phyloP scores from a whole-genome alignment of 92 coral and sea anemone genomes.

The Epizoanthus ramosus region DNA sequence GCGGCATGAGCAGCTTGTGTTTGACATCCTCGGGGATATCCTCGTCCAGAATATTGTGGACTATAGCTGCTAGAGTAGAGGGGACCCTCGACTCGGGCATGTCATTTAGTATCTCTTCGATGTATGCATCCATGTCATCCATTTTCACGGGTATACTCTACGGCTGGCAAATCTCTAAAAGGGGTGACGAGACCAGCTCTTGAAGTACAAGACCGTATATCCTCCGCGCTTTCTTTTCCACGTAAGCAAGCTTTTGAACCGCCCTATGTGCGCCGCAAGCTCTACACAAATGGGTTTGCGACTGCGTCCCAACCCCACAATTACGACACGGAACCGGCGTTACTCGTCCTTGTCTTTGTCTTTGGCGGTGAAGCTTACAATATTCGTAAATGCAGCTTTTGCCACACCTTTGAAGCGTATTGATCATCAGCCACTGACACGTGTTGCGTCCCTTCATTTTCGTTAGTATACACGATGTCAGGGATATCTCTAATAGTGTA shows the following conservation, averaged over 20 bases:
- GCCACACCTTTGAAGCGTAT: background rate
- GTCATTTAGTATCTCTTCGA: conserved; percentile 28
- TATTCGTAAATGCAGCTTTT: background rate
- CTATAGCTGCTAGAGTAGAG: conserved; percentile 11
- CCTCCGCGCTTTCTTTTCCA: too few species aligned
- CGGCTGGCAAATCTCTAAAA: background rate
- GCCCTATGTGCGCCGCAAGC: too few species aligned
- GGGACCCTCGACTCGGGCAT: conserved; percentile 30
- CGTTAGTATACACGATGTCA: too few species aligned
- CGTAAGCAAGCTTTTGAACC: background rate
- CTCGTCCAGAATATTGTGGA: conserved; percentile 18
- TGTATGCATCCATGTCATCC: conserved; percentile 24
- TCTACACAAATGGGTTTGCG: too few species aligned
- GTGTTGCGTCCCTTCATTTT: too few species aligned
- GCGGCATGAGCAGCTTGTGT: conserved; percentile 27
- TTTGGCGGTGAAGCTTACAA: background rate
- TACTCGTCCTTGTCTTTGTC: too few species aligned
- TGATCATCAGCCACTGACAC: conserved; percentile 6
- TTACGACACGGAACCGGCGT: too few species aligned
- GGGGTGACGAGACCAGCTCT: background rate
- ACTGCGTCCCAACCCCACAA: too few species aligned
- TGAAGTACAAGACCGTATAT: too few species aligned
- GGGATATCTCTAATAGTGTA: too few species aligned
- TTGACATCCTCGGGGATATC: conserved; percentile 31
- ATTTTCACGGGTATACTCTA: background rate